Percentiles rank a stretch among this genome's conserved stretches.
phyloP scores from a whole-genome alignment of 1,140 invertebrate genomes.

The Philopotamus ludificatus region DNA sequence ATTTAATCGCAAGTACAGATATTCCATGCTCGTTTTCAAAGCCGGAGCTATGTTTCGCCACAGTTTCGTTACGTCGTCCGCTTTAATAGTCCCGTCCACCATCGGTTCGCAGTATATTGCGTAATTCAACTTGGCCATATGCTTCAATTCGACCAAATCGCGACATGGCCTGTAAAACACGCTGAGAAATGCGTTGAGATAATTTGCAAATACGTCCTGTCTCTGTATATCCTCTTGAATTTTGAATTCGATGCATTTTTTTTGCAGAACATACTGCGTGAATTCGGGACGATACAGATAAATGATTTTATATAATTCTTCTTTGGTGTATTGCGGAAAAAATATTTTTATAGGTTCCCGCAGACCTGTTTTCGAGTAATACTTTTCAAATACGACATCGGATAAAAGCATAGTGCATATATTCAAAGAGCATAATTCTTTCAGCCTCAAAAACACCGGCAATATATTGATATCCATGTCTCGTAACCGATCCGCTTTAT shows the following conservation, averaged over 20 bases:
- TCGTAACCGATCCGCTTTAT: slow-evolving; percentile 76
- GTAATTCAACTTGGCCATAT: slow-evolving; percentile 70
- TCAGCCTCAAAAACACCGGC: slow-evolving; percentile 67
- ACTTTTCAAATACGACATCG: slow-evolving; percentile 79
- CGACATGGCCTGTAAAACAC: slow-evolving; percentile 79
- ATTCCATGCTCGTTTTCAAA: slow-evolving; percentile 71
- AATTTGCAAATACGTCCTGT: slow-evolving; percentile 72
- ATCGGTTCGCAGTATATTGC: slow-evolving; percentile 75
- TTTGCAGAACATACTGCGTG: slow-evolving; percentile 44
- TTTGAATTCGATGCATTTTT: slow-evolving; percentile 42
- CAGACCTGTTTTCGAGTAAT: slow-evolving; percentile 65
- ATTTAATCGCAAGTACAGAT: slow-evolving; percentile 73
- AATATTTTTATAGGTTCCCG: slow-evolving; percentile 72
- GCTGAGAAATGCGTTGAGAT: slow-evolving; percentile 75
- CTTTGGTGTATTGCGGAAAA: slow-evolving; percentile 80
- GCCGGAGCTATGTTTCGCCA: slow-evolving; percentile 77
- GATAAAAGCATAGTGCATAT: slow-evolving; percentile 76
- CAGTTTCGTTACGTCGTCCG: slow-evolving; percentile 65
- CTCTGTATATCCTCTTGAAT: slow-evolving; percentile 48
- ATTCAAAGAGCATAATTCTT: slow-evolving; percentile 70
- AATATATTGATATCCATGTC: slow-evolving; percentile 72
- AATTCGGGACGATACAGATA: slow-evolving; percentile 48
- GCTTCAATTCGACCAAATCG: slow-evolving; percentile 76
- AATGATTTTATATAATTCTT: slow-evolving; percentile 75
- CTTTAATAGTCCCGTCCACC: slow-evolving; percentile 55